These are phyloP conservation scores for Lynx canadensis DNA, from an alignment of 2,113 vertebrate species.

Conservation along the genomic window DNA sequence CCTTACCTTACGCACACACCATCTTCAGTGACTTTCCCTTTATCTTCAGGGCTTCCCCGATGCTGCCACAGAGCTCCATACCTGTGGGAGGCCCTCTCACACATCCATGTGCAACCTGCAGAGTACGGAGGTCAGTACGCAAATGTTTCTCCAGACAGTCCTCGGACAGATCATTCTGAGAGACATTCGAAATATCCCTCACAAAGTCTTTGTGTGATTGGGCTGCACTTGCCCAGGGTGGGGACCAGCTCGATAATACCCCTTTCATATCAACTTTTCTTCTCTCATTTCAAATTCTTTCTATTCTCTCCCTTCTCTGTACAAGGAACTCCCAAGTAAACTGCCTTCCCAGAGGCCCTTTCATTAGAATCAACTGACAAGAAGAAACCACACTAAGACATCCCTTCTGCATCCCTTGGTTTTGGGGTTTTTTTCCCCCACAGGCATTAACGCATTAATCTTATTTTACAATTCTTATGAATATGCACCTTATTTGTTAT, in stretches of 20 bases:
- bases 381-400: not conserved
- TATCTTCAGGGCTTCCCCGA: not conserved
- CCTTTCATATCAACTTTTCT: not conserved
- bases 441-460: not conserved
- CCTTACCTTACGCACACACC: not conserved
- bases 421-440: not conserved
- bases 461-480: constrained; percentile 35
- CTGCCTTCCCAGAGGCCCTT: not conserved
- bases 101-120: not conserved
- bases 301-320: not conserved
- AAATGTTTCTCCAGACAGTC: not conserved
- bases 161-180: not conserved
- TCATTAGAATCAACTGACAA: not conserved
- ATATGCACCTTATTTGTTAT: not conserved
- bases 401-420: not conserved
- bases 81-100: not conserved
- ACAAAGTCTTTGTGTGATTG: not conserved
- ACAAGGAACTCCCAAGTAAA: not conserved
- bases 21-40: not conserved
- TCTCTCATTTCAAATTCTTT: not conserved
- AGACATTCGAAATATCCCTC: not conserved
- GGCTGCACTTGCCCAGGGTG: not conserved
- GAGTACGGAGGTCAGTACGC: not conserved
- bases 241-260: not conserved
- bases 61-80: rapidly evolving